Conservation (phyloP, 2,888 invertebrate species). For the Chymomyza amoena region DNA sequence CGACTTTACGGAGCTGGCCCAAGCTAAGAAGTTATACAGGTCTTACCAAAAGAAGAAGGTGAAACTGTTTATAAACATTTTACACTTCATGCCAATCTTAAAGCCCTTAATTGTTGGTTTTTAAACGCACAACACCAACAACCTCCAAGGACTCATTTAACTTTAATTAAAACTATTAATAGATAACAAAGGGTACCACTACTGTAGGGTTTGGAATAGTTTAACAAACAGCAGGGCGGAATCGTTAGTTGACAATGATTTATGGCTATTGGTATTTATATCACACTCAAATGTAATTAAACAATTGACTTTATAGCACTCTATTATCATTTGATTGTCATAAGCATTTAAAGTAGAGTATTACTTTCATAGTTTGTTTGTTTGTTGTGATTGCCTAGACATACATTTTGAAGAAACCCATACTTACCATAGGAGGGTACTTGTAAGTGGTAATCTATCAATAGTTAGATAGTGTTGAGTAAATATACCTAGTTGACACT, state of each 20-base stretch:
- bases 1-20: too few relatives aligned
- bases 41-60: too few relatives aligned
- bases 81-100: background rate
- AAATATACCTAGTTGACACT: background rate
- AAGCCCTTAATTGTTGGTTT: background rate
- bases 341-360: constrained; percentile 1
- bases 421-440: background rate
- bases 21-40: too few relatives aligned
- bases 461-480: background rate
- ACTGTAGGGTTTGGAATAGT: too few relatives aligned
- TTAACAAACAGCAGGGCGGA: too few relatives aligned
- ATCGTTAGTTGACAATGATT: background rate
- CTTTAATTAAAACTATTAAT: background rate
- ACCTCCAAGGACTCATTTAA: background rate
- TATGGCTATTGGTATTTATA: background rate
- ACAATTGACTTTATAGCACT: background rate
- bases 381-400: background rate
- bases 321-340: background rate
- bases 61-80: too few relatives aligned
- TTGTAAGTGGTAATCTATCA: background rate
- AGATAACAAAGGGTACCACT: background rate
- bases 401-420: background rate
- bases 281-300: background rate
- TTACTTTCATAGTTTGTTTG: background rate
- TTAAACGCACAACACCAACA: background rate